These are phyloP conservation scores for Scrobipalpa costella DNA, from an alignment of 2,888 invertebrate genomes.

Conservation along the genomic window DNA sequence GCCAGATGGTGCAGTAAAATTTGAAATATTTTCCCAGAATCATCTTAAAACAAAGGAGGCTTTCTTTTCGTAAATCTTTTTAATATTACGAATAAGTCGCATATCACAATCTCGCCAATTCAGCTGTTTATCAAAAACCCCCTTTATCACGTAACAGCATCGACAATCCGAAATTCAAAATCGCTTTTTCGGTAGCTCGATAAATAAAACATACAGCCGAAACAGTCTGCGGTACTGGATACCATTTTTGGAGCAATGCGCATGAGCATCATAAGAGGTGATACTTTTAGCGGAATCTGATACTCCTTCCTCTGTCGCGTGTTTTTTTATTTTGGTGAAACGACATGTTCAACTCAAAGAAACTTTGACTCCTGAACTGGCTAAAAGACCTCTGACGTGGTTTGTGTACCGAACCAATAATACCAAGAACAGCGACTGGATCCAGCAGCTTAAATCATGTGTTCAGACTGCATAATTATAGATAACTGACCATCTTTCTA, in stretches of 20 bases:
- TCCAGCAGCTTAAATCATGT: too few species aligned
- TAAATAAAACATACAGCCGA: conserved; percentile 61
- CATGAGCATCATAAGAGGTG: conserved; percentile 40
- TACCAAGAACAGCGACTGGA: too few species aligned
- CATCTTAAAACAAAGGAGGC: neutral
- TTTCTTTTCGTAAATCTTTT: neutral
- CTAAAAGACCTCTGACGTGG: too few species aligned
- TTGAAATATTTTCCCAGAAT: neutral
- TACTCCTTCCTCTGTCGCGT: neutral
- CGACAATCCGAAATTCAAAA: conserved; percentile 16
- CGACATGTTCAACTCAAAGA: too few species aligned
- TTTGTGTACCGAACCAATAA: too few species aligned
- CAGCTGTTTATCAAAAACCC: conserved; percentile 17
- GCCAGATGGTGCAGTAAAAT: neutral
- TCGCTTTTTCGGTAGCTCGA: conserved; percentile 26
- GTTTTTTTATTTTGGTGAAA: too few species aligned
- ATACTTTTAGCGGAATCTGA: neutral
- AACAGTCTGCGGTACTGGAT: conserved; percentile 42
- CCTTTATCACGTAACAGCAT: conserved; percentile 13
- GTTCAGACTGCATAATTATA: too few species aligned
- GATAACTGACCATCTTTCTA: too few species aligned
- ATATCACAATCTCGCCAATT: conserved; percentile 14
- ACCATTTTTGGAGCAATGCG: conserved; percentile 57
- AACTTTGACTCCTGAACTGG: too few species aligned
- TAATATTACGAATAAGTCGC: neutral